Evolutionary conservation across 2,888 invertebrate species (phyloP).

Genomic region (Melanostoma mellinum): DNA sequence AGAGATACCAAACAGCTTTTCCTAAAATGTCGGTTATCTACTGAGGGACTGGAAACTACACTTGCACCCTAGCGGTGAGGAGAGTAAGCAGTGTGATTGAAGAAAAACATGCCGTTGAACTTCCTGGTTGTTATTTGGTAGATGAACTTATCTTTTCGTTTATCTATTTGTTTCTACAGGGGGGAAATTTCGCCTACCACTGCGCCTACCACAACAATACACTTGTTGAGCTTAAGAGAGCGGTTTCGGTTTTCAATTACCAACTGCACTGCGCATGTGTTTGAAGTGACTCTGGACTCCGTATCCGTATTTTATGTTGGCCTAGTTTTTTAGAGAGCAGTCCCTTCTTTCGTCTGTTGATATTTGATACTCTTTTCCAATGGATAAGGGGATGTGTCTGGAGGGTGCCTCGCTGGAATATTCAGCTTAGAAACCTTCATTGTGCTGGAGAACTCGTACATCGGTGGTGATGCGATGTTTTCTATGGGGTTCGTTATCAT

Average conservation of each 20-base stretch:
- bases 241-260: conserved; percentile 9
- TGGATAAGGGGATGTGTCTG: conserved; percentile 63
- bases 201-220: conserved; percentile 65
- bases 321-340: conserved; percentile 54
- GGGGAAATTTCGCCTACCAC: not conserved
- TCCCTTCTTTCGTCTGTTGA: not conserved
- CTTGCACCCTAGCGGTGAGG: no score
- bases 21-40: no score
- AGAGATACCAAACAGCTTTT: no score
- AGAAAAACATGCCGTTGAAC: not conserved
- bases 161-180: conserved; percentile 20
- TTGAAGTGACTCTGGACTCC: conserved; percentile 8
- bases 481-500: no score
- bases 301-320: conserved; percentile 43
- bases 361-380: conserved; percentile 36
- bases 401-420: not conserved
- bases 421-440: no score
- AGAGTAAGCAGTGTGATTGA: no score
- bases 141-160: conserved; percentile 4
- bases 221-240: conserved; percentile 59
- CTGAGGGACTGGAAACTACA: no score
- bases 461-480: no score
- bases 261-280: conserved; percentile 48
- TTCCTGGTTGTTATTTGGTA: conserved; percentile 10
- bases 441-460: no score